phyloP scores from a whole-genome alignment of 2,888 invertebrate species.

The Ophonus ardosiacus region DNA sequence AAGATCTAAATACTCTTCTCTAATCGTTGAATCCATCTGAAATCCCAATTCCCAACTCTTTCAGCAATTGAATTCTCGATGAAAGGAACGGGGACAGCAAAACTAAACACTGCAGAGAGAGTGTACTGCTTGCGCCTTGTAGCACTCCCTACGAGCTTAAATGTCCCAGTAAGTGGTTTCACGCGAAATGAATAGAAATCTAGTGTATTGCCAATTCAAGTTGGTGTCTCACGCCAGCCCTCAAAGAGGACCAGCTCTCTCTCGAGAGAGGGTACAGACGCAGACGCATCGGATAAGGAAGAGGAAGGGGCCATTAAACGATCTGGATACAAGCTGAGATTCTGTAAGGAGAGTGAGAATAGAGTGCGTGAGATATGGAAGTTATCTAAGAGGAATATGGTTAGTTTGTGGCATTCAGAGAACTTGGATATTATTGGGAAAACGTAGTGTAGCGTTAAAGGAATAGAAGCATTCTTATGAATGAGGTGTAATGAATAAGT shows the following conservation, averaged over 20 bases:
- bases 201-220: conserved; percentile 62
- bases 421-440: too few relatives aligned
- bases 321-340: not conserved
- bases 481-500: too few relatives aligned
- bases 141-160: conserved; percentile 45
- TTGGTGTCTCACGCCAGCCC: conserved; percentile 39
- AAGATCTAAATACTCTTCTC: too few relatives aligned
- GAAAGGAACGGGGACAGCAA: conserved; percentile 41
- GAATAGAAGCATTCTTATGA: too few relatives aligned
- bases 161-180: conserved; percentile 57
- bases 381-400: too few relatives aligned
- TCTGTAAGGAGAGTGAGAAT: not conserved
- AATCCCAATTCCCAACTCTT: not conserved
- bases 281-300: too few relatives aligned
- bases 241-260: conserved; percentile 19
- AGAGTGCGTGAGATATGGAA: too few relatives aligned
- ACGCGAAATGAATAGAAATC: conserved; percentile 62
- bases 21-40: too few relatives aligned
- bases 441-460: too few relatives aligned
- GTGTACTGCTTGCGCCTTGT: not conserved
- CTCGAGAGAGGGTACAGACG: not conserved
- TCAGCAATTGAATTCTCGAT: conserved; percentile 45
- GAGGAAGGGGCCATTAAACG: conserved; percentile 1
- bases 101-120: conserved; percentile 36
- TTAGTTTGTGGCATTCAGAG: too few relatives aligned